A percentile compares a stretch with the other conserved stretches of the same genome.
Conservation (phyloP, 1,140 invertebrate species). For the Rhagoletis zephyria region DNA sequence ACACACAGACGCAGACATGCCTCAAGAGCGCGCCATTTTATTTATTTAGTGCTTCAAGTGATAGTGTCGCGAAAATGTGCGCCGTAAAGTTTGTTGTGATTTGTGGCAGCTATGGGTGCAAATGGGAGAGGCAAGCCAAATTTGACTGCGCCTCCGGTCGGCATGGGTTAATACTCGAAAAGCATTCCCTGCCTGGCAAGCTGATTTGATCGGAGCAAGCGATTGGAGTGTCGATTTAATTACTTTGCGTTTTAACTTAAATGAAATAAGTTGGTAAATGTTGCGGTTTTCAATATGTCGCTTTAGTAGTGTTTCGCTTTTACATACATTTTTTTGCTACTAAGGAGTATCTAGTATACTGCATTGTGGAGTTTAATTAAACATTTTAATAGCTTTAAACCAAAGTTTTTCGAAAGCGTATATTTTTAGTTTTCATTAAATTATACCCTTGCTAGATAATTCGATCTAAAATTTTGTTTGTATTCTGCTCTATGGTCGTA, state of each 20-base stretch:
- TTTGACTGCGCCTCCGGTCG: not conserved
- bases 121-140: not conserved
- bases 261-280: slow-evolving; percentile 69
- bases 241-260: slow-evolving; percentile 66
- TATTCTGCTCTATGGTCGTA: too few relatives aligned
- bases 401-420: too few relatives aligned
- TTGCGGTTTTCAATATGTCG: slow-evolving; percentile 56
- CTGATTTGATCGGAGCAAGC: not conserved
- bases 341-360: too few relatives aligned
- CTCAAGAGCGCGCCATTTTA: not conserved
- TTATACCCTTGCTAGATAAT: too few relatives aligned
- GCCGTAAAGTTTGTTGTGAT: slow-evolving; percentile 24
- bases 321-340: not conserved
- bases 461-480: too few relatives aligned
- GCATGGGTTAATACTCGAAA: not conserved
- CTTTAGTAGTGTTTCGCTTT: not conserved
- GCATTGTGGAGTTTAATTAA: not conserved
- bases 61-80: slow-evolving; percentile 15
- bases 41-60: slow-evolving; percentile 27
- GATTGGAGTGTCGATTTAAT: slow-evolving; percentile 63
- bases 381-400: not conserved
- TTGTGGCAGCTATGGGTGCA: not conserved
- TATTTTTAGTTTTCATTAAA: too few relatives aligned
- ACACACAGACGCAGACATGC: not conserved
- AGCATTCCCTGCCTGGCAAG: not conserved